Conservation (phyloP, 2,797 vertebrate species). For the Anabas testudineus region DNA sequence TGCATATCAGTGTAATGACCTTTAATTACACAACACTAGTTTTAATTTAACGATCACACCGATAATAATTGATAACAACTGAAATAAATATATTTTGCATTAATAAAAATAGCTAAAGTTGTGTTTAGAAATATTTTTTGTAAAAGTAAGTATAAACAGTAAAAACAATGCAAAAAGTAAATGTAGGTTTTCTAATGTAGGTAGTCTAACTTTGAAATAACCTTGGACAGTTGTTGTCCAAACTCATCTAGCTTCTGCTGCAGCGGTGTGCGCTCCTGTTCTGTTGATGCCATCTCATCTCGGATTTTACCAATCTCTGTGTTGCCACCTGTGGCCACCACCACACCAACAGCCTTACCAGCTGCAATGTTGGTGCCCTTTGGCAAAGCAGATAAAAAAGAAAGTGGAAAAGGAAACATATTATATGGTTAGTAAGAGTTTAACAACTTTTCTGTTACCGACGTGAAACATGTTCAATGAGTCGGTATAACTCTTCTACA, state of each 20-base stretch:
- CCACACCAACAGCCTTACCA: conserved; percentile 97
- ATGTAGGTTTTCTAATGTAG: background rate
- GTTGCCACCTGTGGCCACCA: conserved; percentile 93
- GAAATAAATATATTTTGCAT: background rate
- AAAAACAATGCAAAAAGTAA: background rate
- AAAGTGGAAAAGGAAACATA: background rate
- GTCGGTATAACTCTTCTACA: background rate
- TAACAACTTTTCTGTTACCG: conserved; percentile 3
- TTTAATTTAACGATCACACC: background rate
- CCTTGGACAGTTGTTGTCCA: conserved; percentile 96
- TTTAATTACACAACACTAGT: conserved; percentile 28
- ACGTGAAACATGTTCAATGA: background rate
- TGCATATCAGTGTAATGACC: conserved; percentile 97
- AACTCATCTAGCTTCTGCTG: conserved; percentile 99
- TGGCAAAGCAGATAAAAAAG: background rate
- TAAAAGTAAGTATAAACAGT: no score
- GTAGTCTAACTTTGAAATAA: conserved; percentile 8
- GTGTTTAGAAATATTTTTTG: no score
- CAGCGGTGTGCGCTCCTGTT: conserved; percentile 96
- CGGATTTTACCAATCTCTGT: conserved; percentile 99
- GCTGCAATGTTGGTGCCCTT: conserved; percentile 98
- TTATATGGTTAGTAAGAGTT: conserved; percentile 18
- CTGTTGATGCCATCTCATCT: conserved; percentile 97
- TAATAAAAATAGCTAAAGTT: no score
- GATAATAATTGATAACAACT: background rate